Percentiles rank a stretch among this genome's conserved stretches.
phyloP scores from a whole-genome alignment of 1,140 invertebrate species.

The Pseudomyrmex cubaensis region DNA sequence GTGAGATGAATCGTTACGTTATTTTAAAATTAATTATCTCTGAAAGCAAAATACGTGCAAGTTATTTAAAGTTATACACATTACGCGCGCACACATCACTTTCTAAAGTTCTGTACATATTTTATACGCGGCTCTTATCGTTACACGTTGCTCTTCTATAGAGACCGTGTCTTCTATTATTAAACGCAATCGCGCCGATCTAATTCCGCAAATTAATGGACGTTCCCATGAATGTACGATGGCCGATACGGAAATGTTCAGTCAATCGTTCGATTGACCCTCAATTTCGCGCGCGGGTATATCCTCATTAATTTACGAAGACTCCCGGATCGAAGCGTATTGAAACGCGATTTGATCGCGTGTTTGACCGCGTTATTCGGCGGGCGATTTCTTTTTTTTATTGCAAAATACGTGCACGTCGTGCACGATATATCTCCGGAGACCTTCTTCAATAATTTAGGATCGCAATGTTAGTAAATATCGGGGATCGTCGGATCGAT shows the following conservation, averaged over 20 bases:
- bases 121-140: background rate
- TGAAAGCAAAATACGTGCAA: background rate
- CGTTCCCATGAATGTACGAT: slow-evolving; percentile 43
- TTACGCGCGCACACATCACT: no score
- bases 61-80: no score
- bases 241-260: slow-evolving; percentile 40
- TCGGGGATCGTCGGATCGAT: slow-evolving; percentile 11
- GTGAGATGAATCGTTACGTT: background rate
- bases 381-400: slow-evolving; percentile 25
- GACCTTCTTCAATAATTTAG: slow-evolving; percentile 18
- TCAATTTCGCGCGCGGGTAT: slow-evolving; percentile 12
- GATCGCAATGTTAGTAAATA: slow-evolving; percentile 34
- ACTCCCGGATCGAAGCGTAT: slow-evolving; percentile 17
- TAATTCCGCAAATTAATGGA: slow-evolving; percentile 52
- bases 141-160: background rate
- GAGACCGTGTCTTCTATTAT: slow-evolving; percentile 35
- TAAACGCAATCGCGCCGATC: slow-evolving; percentile 26
- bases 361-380: slow-evolving; percentile 2
- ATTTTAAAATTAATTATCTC: slow-evolving; percentile 1
- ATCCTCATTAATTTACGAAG: slow-evolving; percentile 41
- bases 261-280: slow-evolving; percentile 58
- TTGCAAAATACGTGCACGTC: background rate
- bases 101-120: no score
- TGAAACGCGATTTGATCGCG: slow-evolving; percentile 13
- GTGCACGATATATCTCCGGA: slow-evolving; percentile 6